A percentile compares a stretch with the other conserved stretches of the same genome.
Conservation (phyloP, 2,888 invertebrate genomes). For the Patella ulyssiponensis region DNA sequence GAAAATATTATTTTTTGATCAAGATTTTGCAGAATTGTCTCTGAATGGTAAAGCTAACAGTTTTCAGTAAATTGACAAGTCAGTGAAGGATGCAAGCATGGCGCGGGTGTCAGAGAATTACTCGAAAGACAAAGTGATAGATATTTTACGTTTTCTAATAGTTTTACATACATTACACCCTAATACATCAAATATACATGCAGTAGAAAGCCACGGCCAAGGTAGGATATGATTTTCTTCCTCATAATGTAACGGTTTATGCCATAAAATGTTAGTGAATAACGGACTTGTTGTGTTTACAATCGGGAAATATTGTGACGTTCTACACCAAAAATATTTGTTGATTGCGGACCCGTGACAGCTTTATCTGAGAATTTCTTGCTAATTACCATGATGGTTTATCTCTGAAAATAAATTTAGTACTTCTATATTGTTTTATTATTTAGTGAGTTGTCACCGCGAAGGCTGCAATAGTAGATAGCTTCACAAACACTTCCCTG, state of each 20-base stretch:
- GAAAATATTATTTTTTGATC: neutral
- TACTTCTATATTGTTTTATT: no score
- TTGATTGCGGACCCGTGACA: no score
- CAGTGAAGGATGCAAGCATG: constrained; percentile 53
- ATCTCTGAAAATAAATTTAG: no score
- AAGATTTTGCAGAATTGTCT: no score
- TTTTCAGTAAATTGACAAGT: neutral
- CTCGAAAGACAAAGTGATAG: constrained; percentile 64
- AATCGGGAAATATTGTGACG: neutral
- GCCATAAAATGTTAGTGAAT: neutral
- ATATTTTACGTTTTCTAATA: constrained; percentile 65
- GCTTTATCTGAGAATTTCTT: no score
- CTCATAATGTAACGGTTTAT: neutral
- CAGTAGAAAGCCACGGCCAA: constrained; percentile 71
- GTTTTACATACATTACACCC: constrained; percentile 66
- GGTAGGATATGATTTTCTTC: constrained; percentile 54
- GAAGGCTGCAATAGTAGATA: no score
- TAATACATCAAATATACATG: constrained; percentile 62
- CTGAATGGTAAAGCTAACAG: no score
- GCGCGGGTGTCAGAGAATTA: constrained; percentile 64
- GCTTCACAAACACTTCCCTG: neutral
- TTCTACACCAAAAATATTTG: neutral
- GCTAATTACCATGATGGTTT: no score
- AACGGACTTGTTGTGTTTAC: constrained; percentile 5
- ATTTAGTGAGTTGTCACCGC: no score